phyloP scores from a whole-genome alignment of 2,888 invertebrate species.

The Sinohyriopsis cumingii region DNA sequence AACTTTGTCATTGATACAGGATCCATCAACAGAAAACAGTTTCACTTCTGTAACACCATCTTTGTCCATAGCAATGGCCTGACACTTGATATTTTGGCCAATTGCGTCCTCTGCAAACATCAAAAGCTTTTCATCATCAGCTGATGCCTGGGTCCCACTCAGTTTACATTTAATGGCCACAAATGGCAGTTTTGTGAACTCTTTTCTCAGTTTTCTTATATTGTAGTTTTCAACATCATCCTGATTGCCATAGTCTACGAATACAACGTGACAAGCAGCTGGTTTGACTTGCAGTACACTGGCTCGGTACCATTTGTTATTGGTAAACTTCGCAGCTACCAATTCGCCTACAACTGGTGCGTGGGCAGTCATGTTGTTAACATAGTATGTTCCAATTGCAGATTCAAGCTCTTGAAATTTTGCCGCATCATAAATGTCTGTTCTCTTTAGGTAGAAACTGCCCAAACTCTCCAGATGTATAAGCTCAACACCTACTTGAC shows the following conservation, averaged over 20 bases:
- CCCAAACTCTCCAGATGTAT: slow-evolving; percentile 20
- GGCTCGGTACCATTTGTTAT: slow-evolving; percentile 58
- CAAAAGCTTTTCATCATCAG: too few species aligned
- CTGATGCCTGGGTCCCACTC: slow-evolving; percentile 1
- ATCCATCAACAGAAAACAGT: neutral
- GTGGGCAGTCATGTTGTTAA: slow-evolving; percentile 10
- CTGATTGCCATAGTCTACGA: slow-evolving; percentile 66
- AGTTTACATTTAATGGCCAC: slow-evolving; percentile 45
- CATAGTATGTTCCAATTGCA: slow-evolving; percentile 15
- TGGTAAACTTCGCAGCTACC: slow-evolving; percentile 33
- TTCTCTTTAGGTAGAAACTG: slow-evolving; percentile 12
- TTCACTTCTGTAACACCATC: too few species aligned
- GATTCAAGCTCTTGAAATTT: neutral
- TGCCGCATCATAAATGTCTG: neutral
- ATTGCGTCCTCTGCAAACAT: too few species aligned
- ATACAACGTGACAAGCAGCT: slow-evolving; percentile 44
- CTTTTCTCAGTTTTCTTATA: slow-evolving; percentile 32
- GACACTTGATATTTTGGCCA: too few species aligned
- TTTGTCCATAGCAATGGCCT: too few species aligned
- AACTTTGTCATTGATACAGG: slow-evolving; percentile 3
- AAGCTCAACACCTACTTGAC: slow-evolving; percentile 6
- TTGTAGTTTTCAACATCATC: slow-evolving; percentile 31
- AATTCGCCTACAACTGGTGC: slow-evolving; percentile 34
- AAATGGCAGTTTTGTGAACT: slow-evolving; percentile 32
- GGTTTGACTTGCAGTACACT: slow-evolving; percentile 37